Evolutionary conservation across 2,888 invertebrate species (phyloP).

Genomic region (Drosophila borealis): DNA sequence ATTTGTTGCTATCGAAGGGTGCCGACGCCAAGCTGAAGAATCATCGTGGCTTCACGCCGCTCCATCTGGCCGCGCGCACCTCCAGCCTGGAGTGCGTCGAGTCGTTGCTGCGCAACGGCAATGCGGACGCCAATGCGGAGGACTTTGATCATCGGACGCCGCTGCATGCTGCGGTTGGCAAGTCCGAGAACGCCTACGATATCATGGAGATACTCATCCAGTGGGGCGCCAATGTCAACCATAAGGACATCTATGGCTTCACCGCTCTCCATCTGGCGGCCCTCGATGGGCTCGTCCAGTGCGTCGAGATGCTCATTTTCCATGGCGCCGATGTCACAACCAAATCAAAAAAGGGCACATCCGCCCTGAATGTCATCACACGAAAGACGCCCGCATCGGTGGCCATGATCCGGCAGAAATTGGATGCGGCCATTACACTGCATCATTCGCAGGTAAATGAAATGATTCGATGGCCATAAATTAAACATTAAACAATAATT

Average conservation of each 20-base stretch:
- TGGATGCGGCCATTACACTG: conserved; percentile 92
- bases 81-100: conserved; percentile 93
- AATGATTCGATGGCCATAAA: background rate
- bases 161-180: conserved; percentile 93
- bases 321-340: conserved; percentile 96
- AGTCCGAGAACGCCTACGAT: conserved; percentile 92
- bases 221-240: conserved; percentile 93
- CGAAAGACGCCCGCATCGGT: conserved; percentile 94
- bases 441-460: conserved; percentile 88
- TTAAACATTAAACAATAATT: background rate
- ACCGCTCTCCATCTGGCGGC: conserved; percentile 94
- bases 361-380: conserved; percentile 93
- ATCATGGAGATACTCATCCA: conserved; percentile 91
- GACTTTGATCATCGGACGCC: conserved; percentile 93
- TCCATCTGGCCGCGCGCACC: conserved; percentile 93
- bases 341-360: conserved; percentile 93
- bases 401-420: conserved; percentile 92
- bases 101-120: conserved; percentile 89
- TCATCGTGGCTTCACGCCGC: conserved; percentile 92
- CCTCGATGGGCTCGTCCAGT: conserved; percentile 92
- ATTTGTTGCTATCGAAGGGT: conserved; percentile 89
- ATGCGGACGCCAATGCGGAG: conserved; percentile 91
- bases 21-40: conserved; percentile 91
- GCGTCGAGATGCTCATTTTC: conserved; percentile 93
- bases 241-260: conserved; percentile 93